Base-by-base conservation (phyloP, 2,888 invertebrate genomes). In the Gnatocerus cornutus region DNA sequence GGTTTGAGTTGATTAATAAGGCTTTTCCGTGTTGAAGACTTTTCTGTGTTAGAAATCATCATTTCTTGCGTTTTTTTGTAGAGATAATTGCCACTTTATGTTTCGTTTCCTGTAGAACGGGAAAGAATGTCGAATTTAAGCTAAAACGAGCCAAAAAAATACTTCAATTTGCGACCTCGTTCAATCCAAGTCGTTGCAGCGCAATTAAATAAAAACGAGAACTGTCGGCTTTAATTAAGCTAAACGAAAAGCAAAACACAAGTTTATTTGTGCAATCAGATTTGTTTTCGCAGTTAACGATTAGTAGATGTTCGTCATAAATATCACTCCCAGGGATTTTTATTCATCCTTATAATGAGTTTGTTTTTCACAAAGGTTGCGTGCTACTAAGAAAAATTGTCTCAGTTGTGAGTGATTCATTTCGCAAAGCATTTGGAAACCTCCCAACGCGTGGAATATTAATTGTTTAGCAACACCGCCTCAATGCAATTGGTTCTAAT, bases 291-390 rank as follows among this genome's bases (percentile, higher is more conserved):
- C 21, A 27, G 27, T 21, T 27, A 27, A 9, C 21, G 14, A 46
- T 46, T 9, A 4, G n/a, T 33, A 33, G n/a, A n/a, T 33, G 33
- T 33, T 33, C 2, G 33, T 33, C 33, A 33, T 33, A 33, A 7
- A 33, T 7, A 33, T n/a, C 33, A 33, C 33, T 33, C 6, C 33
- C 7, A 33, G 33, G 2, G 33, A 33, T 33, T 33, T 10, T 27
- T 29, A 50, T 29, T 50, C 29, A 21, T 33, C 13, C 12, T 7
- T 41, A 12, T 41, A 41, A 41, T 52, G 33, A 52, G 13, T 30
- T 52, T 52, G 52, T 52, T 52, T 52, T 33, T 14, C 21, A 27
- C 50, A 50, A 10, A 50, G 27, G 30, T 52, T 30, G 14, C 30
- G 41, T 41, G 41, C 6, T 52, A 52, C 33, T 29, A 6, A 30